These are phyloP conservation scores for Hydriomena furcata DNA, from an alignment of 2,888 invertebrate species.

Conservation along the genomic window DNA sequence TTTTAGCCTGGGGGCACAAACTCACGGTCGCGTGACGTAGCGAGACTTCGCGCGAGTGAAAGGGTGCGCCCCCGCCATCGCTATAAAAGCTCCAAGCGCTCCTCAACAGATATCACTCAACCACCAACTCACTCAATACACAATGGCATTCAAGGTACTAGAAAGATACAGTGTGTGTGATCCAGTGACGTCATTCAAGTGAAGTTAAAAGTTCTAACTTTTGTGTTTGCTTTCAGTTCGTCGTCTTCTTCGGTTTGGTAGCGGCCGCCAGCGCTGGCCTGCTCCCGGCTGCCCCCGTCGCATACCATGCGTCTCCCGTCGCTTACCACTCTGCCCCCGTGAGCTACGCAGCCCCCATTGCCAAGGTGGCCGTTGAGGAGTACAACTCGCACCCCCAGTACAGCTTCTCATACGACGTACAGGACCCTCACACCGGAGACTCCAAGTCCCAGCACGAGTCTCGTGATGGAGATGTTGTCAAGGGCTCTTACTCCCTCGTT, in stretches of 20 bases:
- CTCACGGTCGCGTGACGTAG: constrained; percentile 63
- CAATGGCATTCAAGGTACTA: constrained; percentile 78
- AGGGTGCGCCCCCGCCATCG: constrained; percentile 69
- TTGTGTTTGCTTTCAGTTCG: constrained; percentile 36
- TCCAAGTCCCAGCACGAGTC: constrained; percentile 74
- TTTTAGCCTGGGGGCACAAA: constrained; percentile 58
- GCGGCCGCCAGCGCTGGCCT: constrained; percentile 40
- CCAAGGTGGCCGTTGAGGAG: constrained; percentile 57
- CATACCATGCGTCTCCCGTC: constrained; percentile 51
- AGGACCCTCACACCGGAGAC: constrained; percentile 79
- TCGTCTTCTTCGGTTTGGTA: constrained; percentile 39
- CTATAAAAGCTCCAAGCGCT: constrained; percentile 72
- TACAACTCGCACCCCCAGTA: constrained; percentile 65
- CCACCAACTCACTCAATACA: constrained; percentile 58
- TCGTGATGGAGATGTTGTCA: constrained; percentile 73
- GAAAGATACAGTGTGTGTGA: constrained; percentile 19
- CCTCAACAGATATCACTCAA: constrained; percentile 69
- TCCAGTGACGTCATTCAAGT: constrained; percentile 27
- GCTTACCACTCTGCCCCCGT: constrained; percentile 48
- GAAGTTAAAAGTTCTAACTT: constrained; percentile 21
- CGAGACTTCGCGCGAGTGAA: constrained; percentile 61
- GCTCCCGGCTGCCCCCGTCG: constrained; percentile 51
- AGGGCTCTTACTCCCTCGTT: constrained; percentile 80
- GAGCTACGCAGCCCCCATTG: constrained; percentile 48
- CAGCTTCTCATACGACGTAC: constrained; percentile 82